These are phyloP conservation scores for Gymnothorax reevesii DNA, from an alignment of 2,797 vertebrate genomes.

Conservation along the genomic window DNA sequence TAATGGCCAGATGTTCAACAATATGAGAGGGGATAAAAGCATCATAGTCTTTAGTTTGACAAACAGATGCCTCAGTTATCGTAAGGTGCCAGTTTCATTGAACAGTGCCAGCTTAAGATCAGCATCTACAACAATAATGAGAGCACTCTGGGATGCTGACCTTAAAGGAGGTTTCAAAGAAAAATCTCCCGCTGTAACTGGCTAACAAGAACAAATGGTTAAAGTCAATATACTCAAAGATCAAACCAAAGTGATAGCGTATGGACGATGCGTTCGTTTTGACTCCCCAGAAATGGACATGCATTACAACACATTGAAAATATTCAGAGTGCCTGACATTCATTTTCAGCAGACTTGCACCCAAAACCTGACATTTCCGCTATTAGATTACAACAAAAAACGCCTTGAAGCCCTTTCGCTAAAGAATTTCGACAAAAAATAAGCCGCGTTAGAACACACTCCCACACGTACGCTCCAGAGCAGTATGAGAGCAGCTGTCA, in stretches of 20 bases:
- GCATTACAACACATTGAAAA: constrained; percentile 57
- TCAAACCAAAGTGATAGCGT: neutral
- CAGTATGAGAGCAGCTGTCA: constrained; percentile 37
- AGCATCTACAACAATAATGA: too few species aligned
- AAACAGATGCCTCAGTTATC: too few species aligned
- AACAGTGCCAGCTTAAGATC: too few species aligned
- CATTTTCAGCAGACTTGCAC: constrained; percentile 69
- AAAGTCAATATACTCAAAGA: too few species aligned
- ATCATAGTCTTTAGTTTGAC: too few species aligned
- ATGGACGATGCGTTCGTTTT: neutral
- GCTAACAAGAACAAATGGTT: too few species aligned
- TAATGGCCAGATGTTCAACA: too few species aligned
- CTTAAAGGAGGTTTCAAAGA: too few species aligned
- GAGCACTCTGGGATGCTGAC: too few species aligned
- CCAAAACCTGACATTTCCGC: constrained; percentile 74
- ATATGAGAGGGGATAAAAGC: too few species aligned
- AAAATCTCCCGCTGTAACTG: too few species aligned
- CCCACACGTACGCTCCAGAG: constrained; percentile 65
- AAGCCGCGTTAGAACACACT: constrained; percentile 63
- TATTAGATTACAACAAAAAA: constrained; percentile 66
- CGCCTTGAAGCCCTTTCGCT: constrained; percentile 75
- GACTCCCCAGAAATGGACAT: neutral
- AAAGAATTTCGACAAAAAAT: constrained; percentile 70
- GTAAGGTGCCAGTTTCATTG: too few species aligned
- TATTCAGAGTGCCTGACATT: constrained; percentile 69